Conservation (phyloP, 2,888 invertebrate species). For the Thera obeliscata region DNA sequence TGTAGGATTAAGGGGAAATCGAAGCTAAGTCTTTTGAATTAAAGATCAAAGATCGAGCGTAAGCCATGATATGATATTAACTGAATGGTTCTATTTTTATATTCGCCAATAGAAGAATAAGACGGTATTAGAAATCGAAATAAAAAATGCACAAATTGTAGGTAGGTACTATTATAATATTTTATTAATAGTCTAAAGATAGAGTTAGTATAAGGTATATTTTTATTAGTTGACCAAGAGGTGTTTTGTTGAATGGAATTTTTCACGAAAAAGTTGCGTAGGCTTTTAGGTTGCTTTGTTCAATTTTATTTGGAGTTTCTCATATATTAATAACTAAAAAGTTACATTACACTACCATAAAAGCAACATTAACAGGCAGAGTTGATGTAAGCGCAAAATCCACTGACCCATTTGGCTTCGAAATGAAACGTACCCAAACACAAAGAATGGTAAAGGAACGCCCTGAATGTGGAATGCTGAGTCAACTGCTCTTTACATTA, state of each 20-base stretch:
- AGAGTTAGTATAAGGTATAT: no score
- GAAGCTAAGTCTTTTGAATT: constrained; percentile 27
- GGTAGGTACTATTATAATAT: no score
- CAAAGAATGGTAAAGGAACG: constrained; percentile 66
- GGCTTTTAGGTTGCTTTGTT: not conserved
- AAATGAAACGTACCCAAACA: constrained; percentile 70
- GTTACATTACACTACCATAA: not conserved
- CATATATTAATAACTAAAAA: not conserved
- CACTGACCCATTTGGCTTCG: constrained; percentile 76
- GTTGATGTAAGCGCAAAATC: constrained; percentile 59
- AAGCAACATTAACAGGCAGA: constrained; percentile 45
- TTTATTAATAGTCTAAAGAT: no score
- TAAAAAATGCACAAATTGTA: not conserved
- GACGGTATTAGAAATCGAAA: not conserved
- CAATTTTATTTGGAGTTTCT: no score
- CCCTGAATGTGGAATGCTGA: constrained; percentile 69
- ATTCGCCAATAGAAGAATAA: not conserved
- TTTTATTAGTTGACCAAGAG: no score
- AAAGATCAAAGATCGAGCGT: constrained; percentile 22
- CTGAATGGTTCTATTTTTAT: not conserved
- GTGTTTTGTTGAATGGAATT: no score
- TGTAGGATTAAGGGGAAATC: constrained; percentile 16
- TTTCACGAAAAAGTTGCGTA: not conserved
- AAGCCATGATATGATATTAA: constrained; percentile 15
- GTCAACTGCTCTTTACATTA: constrained; percentile 62